Conservation (phyloP, 2,888 invertebrate species). For the Ptilodon capucinus region DNA sequence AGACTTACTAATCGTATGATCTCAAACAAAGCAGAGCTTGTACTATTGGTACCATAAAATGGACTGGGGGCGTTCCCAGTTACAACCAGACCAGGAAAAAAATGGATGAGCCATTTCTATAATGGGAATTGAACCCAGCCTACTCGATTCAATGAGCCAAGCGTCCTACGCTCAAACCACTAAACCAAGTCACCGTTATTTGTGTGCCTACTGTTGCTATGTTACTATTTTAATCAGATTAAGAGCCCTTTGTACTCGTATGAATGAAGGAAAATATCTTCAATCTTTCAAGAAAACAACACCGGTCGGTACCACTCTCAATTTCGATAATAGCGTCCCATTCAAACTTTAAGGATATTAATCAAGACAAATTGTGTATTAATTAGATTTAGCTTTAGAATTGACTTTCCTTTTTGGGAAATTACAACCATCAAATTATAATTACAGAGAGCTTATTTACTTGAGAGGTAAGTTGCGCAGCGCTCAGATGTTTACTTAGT, state of each 20-base stretch:
- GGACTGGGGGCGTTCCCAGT: no score
- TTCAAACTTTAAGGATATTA: slow-evolving; percentile 26
- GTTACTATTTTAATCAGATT: background rate
- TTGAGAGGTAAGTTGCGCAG: slow-evolving; percentile 5
- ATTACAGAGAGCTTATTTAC: slow-evolving; percentile 6
- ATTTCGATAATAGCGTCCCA: slow-evolving; percentile 28
- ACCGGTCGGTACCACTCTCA: slow-evolving; percentile 7
- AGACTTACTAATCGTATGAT: no score
- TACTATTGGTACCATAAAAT: no score
- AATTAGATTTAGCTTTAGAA: slow-evolving; percentile 34
- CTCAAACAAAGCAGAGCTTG: no score
- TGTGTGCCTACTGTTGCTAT: no score
- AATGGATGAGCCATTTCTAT: no score
- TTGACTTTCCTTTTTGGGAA: slow-evolving; percentile 15
- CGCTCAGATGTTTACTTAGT: slow-evolving; percentile 12
- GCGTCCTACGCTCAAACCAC: no score
- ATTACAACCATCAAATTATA: slow-evolving; percentile 19
- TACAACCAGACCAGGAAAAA: no score
- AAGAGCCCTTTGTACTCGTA: background rate
- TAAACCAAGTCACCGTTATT: no score
- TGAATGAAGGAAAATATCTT: background rate
- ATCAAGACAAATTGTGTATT: slow-evolving; percentile 44
- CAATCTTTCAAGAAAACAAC: background rate
- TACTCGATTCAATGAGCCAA: no score
- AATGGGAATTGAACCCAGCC: no score